Conservation (phyloP, 2,888 invertebrate genomes). For the Gastracanthus pulcherrimus region DNA sequence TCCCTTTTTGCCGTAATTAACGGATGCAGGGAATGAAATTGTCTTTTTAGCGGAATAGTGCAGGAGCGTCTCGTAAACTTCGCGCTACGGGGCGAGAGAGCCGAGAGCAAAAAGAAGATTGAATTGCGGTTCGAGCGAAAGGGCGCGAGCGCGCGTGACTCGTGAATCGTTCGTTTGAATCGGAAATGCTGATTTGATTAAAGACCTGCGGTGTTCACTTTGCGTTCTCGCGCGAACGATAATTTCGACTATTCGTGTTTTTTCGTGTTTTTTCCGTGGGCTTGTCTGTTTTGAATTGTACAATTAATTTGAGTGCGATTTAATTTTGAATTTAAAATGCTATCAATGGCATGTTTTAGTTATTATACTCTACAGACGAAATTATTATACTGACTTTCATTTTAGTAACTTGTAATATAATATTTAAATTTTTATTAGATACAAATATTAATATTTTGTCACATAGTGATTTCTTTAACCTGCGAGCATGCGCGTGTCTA, state of each 20-base stretch:
- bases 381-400: no score
- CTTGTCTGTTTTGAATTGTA: not conserved
- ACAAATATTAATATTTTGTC: no score
- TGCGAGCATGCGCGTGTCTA: no score
- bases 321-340: not conserved
- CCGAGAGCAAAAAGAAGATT: not conserved
- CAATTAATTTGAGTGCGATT: not conserved
- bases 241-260: not conserved
- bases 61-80: not conserved
- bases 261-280: not conserved
- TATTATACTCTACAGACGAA: no score
- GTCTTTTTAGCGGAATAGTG: not conserved
- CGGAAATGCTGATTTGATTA: not conserved
- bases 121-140: no score
- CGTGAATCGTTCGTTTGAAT: not conserved
- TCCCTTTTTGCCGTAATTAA: conserved; percentile 31
- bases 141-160: no score
- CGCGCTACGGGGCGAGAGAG: not conserved
- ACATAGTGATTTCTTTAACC: no score
- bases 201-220: not conserved
- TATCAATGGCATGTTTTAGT: no score
- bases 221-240: not conserved
- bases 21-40: not conserved
- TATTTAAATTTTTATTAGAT: no score
- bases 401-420: not conserved